Base-by-base conservation (phyloP, 2,113 vertebrate species). In the Peucedramus taeniatus region DNA sequence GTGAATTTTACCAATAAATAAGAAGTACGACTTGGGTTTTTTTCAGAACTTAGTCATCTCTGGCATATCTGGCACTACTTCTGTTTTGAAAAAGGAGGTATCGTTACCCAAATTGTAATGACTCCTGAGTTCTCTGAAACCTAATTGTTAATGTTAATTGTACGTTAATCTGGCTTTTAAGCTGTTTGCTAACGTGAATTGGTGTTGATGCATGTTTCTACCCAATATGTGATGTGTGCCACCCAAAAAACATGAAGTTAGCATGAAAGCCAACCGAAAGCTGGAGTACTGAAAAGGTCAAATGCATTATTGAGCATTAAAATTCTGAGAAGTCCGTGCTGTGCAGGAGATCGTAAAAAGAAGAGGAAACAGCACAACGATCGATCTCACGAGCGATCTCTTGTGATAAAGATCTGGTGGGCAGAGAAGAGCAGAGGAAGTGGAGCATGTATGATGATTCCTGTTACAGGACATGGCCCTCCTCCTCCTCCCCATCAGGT, bases 361-460 rank as follows among this genome's bases (percentile, higher is more conserved):
- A 97, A 97, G 93, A 98, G 97, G 97, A 98, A 98, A 96, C 90
- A 91, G 97, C 74, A 39, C 93, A 83, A 94, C 83, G n/a, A n/a
- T n/a, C n/a, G n/a, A n/a, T n/a, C n/a, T n/a, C n/a, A 84, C 11
- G 89, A 97, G 94, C 45, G 19, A 72, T 96, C 95, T 97, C 94
- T 93, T 16, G 1, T 94, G 98, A 98, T 98, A 98, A 97, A 77
- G 79, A 98, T 98, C 97, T 98, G 83, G 72, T 78, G 91, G 96
- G 94, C 89, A 79, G 89, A 91, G 93, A 95, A 97, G 78, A 95
- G 75, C 80, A 56, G 96, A 97, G 97, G 97, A 98, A 97, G 97
- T 95, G 88, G 94, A 97, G 97, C 94, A 93, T 14, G 9, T 60
- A 49, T 94, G 94, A 95, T 95, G 93, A 97, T 94, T 96, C 97